These are phyloP conservation scores for Perca fluviatilis DNA, from an alignment of 2,113 vertebrate species.

Conservation along the genomic window DNA sequence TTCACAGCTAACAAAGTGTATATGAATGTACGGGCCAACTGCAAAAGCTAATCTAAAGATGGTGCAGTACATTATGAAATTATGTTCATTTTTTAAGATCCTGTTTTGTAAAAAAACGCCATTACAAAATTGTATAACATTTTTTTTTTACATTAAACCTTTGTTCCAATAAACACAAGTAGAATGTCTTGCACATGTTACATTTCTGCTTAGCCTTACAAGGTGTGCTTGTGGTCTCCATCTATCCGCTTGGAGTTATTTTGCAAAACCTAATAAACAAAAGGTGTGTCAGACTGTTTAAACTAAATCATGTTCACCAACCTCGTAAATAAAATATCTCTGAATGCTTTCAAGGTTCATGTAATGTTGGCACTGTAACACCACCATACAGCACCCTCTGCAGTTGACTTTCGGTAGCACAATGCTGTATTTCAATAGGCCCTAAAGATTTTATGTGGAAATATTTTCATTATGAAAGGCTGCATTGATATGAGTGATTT, in stretches of 20 bases:
- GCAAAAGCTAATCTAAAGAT: conserved; percentile 63
- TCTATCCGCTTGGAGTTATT: neutral
- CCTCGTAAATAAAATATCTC: neutral
- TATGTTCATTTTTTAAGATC: neutral
- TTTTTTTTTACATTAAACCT: neutral
- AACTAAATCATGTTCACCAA: neutral
- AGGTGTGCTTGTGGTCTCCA: neutral
- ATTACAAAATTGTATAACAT: neutral
- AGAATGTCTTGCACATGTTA: neutral
- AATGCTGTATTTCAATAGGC: neutral
- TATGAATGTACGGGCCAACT: conserved; percentile 82
- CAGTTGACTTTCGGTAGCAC: neutral
- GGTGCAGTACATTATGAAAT: neutral
- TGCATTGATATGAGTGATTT: neutral
- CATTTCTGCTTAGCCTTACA: too few species aligned
- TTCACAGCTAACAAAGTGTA: conserved; percentile 82
- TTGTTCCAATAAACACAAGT: neutral
- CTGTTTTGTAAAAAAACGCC: neutral
- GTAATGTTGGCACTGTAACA: neutral
- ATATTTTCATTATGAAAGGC: neutral
- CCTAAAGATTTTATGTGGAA: neutral
- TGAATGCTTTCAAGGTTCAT: neutral
- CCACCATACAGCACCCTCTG: conserved; percentile 7
- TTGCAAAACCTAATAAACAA: neutral
- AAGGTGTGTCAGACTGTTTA: neutral